A percentile compares a stretch with the other conserved stretches of the same genome.
Conservation (phyloP, 2,113 vertebrate species). For the Rhadina sibilatrix region DNA sequence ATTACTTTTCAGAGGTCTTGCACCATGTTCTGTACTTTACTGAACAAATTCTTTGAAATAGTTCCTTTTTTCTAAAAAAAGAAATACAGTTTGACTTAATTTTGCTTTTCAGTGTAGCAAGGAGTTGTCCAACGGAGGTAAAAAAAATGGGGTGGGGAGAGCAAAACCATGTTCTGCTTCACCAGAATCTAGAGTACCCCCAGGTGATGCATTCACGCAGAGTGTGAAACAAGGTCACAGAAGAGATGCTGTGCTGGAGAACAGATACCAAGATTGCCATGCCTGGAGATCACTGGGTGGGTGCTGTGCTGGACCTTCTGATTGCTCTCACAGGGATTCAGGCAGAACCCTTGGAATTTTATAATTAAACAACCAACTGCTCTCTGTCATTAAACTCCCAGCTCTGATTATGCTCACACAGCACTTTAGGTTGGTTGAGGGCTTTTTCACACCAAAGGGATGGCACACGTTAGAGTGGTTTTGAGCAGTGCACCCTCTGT, state of each 20-base stretch:
- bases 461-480: fast-evolving
- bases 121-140: neutral
- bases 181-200: neutral
- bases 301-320: fast-evolving
- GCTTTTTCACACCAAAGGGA: neutral
- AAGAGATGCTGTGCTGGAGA: neutral
- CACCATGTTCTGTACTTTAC: neutral
- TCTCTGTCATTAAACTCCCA: neutral
- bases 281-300: neutral
- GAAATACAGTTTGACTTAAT: neutral
- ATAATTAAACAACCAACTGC: neutral
- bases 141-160: neutral
- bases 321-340: fast-evolving
- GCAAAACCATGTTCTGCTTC: neutral
- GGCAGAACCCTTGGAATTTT: neutral
- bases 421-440: neutral
- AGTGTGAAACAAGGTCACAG: neutral
- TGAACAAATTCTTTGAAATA: neutral
- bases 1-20: neutral
- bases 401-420: neutral
- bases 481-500: neutral
- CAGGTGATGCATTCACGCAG: fast-evolving
- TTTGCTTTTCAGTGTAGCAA: neutral
- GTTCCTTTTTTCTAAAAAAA: neutral
- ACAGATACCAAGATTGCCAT: neutral